A percentile compares a stretch with the other conserved stretches of the same genome.
phyloP scores from a whole-genome alignment of 2,113 vertebrate genomes.

The Upupa epops region DNA sequence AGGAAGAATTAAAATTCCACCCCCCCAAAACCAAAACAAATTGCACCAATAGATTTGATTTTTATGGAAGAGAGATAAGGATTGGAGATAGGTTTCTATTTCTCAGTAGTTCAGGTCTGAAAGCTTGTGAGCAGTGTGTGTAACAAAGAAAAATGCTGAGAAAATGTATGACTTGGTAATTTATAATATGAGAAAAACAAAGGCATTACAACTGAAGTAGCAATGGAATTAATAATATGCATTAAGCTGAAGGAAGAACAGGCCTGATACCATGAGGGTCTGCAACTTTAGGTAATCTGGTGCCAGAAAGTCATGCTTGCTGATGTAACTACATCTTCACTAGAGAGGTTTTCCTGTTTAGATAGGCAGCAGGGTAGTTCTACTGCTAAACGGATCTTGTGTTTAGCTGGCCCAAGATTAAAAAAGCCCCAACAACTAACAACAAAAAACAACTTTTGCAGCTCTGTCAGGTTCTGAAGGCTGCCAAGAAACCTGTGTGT shows the following conservation, averaged over 20 bases:
- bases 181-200: not conserved
- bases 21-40: not conserved
- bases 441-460: not conserved
- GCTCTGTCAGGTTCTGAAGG: not conserved
- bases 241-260: not conserved
- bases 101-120: not conserved
- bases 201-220: not conserved
- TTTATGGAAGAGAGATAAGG: not conserved
- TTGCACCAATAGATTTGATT: fast-evolving
- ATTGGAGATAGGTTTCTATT: not conserved
- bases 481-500: not conserved
- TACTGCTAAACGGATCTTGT: not conserved
- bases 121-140: not conserved
- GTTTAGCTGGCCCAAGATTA: not conserved
- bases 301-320: not conserved
- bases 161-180: not conserved
- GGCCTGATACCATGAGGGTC: not conserved
- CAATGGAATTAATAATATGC: not conserved
- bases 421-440: not conserved
- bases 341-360: conserved; percentile 14
- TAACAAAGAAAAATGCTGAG: not conserved
- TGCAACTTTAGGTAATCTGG: not conserved
- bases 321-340: not conserved
- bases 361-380: not conserved
- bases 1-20: not conserved